A percentile compares a stretch with the other conserved stretches of the same genome.
phyloP scores from a whole-genome alignment of 1,140 invertebrate species.

The Muscidifurax raptorellus region DNA sequence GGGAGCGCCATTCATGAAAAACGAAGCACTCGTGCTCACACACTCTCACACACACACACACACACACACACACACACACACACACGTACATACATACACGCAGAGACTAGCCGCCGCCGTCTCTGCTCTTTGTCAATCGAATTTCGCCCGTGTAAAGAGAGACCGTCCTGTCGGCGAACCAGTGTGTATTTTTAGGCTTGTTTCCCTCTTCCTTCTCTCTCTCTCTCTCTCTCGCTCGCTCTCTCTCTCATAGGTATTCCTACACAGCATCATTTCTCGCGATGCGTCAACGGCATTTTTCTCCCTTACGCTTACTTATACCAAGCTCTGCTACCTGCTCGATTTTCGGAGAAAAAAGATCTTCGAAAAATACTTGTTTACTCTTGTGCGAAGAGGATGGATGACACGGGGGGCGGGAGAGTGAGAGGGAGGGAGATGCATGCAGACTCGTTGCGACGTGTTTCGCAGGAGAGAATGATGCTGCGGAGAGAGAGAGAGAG shows the following conservation, averaged over 20 bases:
- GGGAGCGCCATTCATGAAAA: slow-evolving; percentile 43
- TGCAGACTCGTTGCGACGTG: slow-evolving; percentile 4
- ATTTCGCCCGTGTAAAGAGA: neutral
- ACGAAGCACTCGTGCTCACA: slow-evolving; percentile 8
- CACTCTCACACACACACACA: neutral
- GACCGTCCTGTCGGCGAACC: neutral
- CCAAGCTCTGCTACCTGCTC: neutral
- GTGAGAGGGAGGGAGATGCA: neutral
- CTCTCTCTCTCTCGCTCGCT: neutral
- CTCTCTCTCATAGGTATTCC: no score
- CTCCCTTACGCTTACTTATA: no score
- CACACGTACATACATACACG: neutral
- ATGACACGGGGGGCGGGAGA: slow-evolving; percentile 4
- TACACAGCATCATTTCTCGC: neutral
- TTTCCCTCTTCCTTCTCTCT: neutral
- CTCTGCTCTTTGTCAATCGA: slow-evolving; percentile 24
- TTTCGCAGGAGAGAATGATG: neutral
- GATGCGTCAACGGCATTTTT: slow-evolving; percentile 26
- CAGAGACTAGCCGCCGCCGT: neutral
- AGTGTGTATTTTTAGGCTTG: slow-evolving; percentile 18
- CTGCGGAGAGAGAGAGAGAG: neutral
- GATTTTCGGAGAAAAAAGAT: neutral
- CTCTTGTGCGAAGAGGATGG: slow-evolving; percentile 1
- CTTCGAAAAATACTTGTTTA: neutral
- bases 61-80: no score